Percentiles rank a stretch among this genome's conserved stretches.
These are phyloP conservation scores for Hycleus phaleratus DNA, from an alignment of 1,140 invertebrate genomes.

Conservation along the genomic window DNA sequence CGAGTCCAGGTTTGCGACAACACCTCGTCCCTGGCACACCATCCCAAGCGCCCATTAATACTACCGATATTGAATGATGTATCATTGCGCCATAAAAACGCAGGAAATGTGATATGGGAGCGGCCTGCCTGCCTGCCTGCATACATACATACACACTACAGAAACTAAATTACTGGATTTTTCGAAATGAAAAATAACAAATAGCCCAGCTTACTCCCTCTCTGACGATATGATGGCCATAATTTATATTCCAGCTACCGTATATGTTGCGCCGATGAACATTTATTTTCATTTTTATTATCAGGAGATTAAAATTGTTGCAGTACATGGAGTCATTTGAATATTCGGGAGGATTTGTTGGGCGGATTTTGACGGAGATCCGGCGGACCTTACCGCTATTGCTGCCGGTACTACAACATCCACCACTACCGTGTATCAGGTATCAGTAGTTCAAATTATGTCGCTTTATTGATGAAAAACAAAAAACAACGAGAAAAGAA, in stretches of 20 bases:
- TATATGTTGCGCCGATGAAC: slow-evolving; percentile 35
- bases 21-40: too few relatives aligned
- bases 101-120: slow-evolving; percentile 42
- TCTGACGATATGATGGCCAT: slow-evolving; percentile 38
- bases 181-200: slow-evolving; percentile 44
- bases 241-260: slow-evolving; percentile 34
- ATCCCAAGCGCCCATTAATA: slow-evolving; percentile 36
- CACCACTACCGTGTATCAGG: too few relatives aligned
- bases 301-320: slow-evolving; percentile 42
- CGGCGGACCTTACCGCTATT: too few relatives aligned
- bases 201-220: slow-evolving; percentile 40
- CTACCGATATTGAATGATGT: slow-evolving; percentile 43
- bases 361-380: not conserved
- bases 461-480: too few relatives aligned
- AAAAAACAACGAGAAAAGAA: too few relatives aligned
- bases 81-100: slow-evolving; percentile 42
- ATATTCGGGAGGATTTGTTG: slow-evolving; percentile 34
- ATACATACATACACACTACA: slow-evolving; percentile 31
- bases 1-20: too few relatives aligned
- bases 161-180: slow-evolving; percentile 42
- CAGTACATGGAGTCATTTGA: slow-evolving; percentile 38
- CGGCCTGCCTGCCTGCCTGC: slow-evolving; percentile 31
- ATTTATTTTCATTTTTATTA: slow-evolving; percentile 43
- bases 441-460: too few relatives aligned
- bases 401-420: too few relatives aligned